Base-by-base conservation (phyloP, 2,113 vertebrate genomes). In the Grammomys surdaster region DNA sequence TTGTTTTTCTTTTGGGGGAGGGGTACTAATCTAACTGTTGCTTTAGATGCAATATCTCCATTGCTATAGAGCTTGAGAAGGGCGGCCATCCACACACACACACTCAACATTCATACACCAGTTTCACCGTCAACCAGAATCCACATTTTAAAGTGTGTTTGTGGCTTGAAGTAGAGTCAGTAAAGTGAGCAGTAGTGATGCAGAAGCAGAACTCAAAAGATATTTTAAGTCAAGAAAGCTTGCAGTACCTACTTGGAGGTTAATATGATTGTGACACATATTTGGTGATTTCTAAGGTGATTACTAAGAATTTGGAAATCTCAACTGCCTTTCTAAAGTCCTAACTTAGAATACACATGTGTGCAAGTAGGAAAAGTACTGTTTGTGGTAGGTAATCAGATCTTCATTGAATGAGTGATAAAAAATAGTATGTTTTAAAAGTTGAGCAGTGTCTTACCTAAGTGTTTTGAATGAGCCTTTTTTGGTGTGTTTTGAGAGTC, bases 31-130 rank as follows among this genome's bases (percentile, higher is more conserved):
- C 14, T 12, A 92, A 48, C 58, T 54, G 48, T 81, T 14, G 5
- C 28, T 92, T 96, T 94, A 84, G 43, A 94, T 85, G 90, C 33
- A 65, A 92, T 28, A 22, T 92, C 14, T 80, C 13, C 51, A 46
- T 60, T 85, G 28, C 19, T 58, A 72, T 16, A 54, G 67, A 13
- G 5, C 19, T 22, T 6, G 6, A 70, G 76, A 40, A 24, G 63
- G 67, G 43, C 90, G 24, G 70, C n/a, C 17, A 73, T 2, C 10
- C n/a, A n/a, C 72, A 73, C n/a, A 75, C n/a, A 43, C 9, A 75
- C 72, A 43, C 51, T 13, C 67, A 33, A 58, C 4, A 63, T 90
- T 85, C 72, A 80, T 14, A 43, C 33, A 58, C 48, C 36, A 75
- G 13, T 85, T 17, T 69, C 40, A 94, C 43, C 9, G 78, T 20